A percentile compares a stretch with the other conserved stretches of the same genome.
Evolutionary conservation across 2,797 vertebrate genomes (phyloP).

Genomic region (Melanotaenia boesemani): DNA sequence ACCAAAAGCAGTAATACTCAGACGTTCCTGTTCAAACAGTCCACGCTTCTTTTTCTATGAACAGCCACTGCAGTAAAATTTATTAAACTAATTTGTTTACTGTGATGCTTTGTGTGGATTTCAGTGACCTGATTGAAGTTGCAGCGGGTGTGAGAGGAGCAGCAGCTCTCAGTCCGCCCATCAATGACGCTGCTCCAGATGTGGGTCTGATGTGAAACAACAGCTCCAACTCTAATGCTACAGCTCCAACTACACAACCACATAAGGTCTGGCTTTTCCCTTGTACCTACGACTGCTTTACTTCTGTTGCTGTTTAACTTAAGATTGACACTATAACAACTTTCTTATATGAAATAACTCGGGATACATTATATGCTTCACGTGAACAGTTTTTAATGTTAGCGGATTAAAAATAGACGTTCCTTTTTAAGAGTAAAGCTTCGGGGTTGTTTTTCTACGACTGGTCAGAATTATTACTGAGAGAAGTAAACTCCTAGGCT

Average conservation of each 20-base stretch:
- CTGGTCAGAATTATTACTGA: no score
- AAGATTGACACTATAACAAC: no score
- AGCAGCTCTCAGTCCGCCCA: conserved; percentile 8
- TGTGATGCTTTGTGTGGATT: neutral
- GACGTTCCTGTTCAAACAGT: neutral
- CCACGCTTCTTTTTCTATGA: no score
- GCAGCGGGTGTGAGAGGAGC: neutral
- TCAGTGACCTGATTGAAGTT: no score
- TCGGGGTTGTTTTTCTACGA: neutral
- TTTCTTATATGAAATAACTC: neutral
- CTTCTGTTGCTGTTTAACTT: neutral
- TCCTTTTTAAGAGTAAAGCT: neutral
- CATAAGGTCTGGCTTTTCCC: conserved; percentile 40
- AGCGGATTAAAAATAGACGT: neutral
- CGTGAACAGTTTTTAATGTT: neutral
- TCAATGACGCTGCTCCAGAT: conserved; percentile 36
- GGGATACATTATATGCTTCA: neutral
- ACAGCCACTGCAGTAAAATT: neutral
- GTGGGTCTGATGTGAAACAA: conserved; percentile 15
- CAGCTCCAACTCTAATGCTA: neutral
- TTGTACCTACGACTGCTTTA: neutral
- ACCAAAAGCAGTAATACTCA: no score
- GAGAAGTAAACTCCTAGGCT: neutral
- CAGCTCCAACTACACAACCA: conserved; percentile 9
- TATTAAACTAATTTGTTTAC: neutral